Conservation (phyloP, 2,113 vertebrate species). For the Podiceps cristatus region DNA sequence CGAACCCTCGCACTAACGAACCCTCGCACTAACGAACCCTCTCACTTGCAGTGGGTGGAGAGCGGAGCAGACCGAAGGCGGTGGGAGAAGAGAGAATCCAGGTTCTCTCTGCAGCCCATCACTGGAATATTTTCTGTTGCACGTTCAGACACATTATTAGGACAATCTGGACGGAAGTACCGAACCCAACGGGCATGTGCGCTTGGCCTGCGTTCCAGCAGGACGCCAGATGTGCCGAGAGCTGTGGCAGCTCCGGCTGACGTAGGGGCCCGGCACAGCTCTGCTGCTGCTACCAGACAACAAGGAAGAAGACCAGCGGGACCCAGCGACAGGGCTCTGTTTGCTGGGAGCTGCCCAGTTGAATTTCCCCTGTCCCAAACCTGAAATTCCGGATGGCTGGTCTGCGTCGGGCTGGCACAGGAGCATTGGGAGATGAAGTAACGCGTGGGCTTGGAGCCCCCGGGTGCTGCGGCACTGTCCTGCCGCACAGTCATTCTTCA, state of each 20-base stretch:
- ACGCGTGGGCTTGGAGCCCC: neutral
- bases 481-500: neutral
- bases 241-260: neutral
- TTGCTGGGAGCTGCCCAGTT: neutral
- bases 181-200: neutral
- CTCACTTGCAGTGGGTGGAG: neutral
- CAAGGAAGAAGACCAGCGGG: neutral
- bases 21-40: neutral
- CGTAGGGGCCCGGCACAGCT: neutral
- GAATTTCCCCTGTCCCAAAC: neutral
- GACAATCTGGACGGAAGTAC: neutral
- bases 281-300: neutral
- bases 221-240: neutral
- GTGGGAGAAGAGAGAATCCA: neutral
- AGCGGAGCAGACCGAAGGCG: neutral
- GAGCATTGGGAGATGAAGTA: neutral
- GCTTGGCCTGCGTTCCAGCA: neutral
- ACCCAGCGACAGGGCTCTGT: rapidly evolving
- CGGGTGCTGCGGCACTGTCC: neutral
- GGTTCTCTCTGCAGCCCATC: neutral
- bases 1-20: neutral
- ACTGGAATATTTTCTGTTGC: neutral
- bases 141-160: neutral
- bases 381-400: neutral
- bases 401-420: neutral